Conservation (phyloP, 2,797 vertebrate species). For the Loriculus beryllinus region DNA sequence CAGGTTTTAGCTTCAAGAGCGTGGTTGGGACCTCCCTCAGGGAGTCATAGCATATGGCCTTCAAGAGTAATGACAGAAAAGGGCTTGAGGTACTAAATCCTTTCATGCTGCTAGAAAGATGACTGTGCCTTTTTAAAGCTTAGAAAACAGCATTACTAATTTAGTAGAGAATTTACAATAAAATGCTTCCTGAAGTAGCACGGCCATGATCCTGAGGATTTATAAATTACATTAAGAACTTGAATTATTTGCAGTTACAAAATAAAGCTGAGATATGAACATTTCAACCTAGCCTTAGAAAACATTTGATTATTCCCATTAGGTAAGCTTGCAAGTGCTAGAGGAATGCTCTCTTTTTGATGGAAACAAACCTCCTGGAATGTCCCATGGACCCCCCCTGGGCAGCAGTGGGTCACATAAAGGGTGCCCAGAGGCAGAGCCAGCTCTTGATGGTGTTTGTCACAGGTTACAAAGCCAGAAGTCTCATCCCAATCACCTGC, state of each 20-base stretch:
- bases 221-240: constrained; percentile 41
- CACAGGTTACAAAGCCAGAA: background rate
- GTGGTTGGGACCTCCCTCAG: background rate
- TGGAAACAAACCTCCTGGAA: background rate
- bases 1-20: background rate
- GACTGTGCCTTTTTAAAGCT: constrained; percentile 7
- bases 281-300: background rate
- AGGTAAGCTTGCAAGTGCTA: background rate
- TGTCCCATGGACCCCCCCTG: background rate
- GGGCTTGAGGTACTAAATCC: background rate
- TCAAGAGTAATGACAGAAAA: background rate
- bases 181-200: constrained; percentile 21
- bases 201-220: constrained; percentile 1
- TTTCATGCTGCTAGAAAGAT: background rate
- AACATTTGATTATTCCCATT: background rate
- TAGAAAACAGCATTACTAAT: constrained; percentile 52
- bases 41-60: background rate
- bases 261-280: constrained; percentile 8
- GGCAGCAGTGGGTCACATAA: background rate
- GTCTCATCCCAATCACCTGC: background rate
- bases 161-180: constrained; percentile 36
- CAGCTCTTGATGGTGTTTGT: background rate
- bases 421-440: background rate
- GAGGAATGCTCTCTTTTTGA: background rate
- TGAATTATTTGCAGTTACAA: constrained; percentile 13